Conservation (phyloP, 2,797 vertebrate genomes). For the Galagoides demidoff region DNA sequence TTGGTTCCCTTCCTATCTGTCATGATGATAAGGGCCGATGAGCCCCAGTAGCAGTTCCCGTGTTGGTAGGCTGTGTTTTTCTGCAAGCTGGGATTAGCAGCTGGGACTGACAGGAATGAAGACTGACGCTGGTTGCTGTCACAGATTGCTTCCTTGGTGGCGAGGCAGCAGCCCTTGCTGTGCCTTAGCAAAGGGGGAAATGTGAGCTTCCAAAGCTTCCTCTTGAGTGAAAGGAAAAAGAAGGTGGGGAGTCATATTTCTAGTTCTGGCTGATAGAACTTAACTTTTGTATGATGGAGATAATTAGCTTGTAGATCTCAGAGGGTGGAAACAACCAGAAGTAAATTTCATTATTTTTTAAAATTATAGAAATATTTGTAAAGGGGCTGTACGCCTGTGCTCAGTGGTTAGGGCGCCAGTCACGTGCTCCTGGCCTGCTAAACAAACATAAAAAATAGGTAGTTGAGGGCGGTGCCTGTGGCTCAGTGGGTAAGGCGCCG, state of each 20-base stretch:
- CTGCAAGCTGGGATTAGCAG: neutral
- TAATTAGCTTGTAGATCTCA: neutral
- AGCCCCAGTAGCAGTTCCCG: neutral
- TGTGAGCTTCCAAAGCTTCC: neutral
- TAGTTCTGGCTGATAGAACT: neutral
- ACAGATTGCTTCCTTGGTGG: neutral
- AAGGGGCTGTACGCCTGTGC: neutral
- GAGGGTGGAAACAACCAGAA: neutral
- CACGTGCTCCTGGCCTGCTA: too few relatives aligned
- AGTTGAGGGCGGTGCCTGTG: too few relatives aligned
- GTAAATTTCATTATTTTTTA: neutral
- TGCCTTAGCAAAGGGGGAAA: neutral
- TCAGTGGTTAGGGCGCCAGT: too few relatives aligned
- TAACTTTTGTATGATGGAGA: neutral
- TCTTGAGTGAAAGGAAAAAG: neutral
- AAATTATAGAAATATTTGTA: neutral
- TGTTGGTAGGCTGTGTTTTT: neutral
- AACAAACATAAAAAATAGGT: too few relatives aligned
- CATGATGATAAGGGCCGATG: conserved; percentile 30
- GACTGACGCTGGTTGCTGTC: neutral
- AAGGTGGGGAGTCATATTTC: neutral
- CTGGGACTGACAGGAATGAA: neutral
- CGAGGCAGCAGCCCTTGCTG: neutral
- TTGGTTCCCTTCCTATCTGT: conserved; percentile 58
- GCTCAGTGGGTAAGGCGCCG: too few relatives aligned